Evolutionary conservation across 2,888 invertebrate genomes (phyloP), one percentile per base, ranked within the genome.

Genomic region (Ichneumon xanthorius): DNA sequence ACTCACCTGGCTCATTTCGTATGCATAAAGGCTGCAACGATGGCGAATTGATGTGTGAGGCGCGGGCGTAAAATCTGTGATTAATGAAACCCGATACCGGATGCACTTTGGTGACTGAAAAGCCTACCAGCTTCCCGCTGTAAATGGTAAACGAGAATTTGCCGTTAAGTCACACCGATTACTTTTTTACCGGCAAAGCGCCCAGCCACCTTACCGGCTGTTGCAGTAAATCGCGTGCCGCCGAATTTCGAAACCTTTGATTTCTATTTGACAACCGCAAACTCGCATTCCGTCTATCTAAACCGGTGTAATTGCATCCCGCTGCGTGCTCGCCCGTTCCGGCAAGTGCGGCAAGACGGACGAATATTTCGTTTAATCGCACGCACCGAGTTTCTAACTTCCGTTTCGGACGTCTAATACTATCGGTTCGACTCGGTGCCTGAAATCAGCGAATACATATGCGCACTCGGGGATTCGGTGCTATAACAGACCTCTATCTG

Each of bases 1-100:
- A 22, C 58, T 58, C 58, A 5, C 22, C 11, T 16, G 22, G 22
- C 45, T 68, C 14, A 19, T 22, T 45, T 40, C 22, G 48, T 45
- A 40, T 45, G 22, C 22, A 45, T 4, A 22, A 19, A 19, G 16
- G n/a, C n/a, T 16, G 30, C 5, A 16, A 5, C 63, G 16, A 33
- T 55, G 63, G 30, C 63, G 30, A 63, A 63, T 16, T 63, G 63
- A 16, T 45, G 30, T 30, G n/a, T 22, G 75, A n/a, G 4, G 14
- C 4, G 37, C 26, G 45, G 1, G 7, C 48, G 45, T 37, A 37
- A 26, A 48, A 63, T 61, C n/a, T 11, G 37, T 61, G 30, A 75
- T 75, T 45, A 75, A 45, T 37, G 58, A 75, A 63, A 63, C 63
- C 37, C 53, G 58, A 58, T 30, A 30, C 33, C 22, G 30, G n/a